Base-by-base conservation (phyloP, 2,113 vertebrate species). In the Parus major region DNA sequence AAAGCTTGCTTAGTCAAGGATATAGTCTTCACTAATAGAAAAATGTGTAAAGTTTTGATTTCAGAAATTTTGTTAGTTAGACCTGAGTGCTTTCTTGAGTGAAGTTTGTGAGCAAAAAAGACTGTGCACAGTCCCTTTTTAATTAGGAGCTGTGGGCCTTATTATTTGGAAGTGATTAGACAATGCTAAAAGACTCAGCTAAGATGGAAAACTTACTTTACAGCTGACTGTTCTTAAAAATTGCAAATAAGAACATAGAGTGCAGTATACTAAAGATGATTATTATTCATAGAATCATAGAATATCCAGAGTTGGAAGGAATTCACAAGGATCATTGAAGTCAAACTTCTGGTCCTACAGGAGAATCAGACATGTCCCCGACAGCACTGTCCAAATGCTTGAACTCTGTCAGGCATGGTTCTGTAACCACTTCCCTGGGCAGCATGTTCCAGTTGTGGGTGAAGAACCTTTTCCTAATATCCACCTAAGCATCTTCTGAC, bases 91-190 rank as follows among this genome's bases (percentile, higher is more conserved):
- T 92, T 91, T 85, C 46, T 36, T 69, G 50, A 79, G 31, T 82
- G 65, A 91, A 79, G 42, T 60, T 91, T 89, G 64, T 96, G 60
- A 79, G 63, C 49, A 42, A 25, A 78, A 50, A 56, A 57, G 42
- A 47, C 49, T 68, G 7, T 39, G 44, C 41, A 22, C 46, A 21
- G 49, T 64, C 50, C 39, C n/a, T 73, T 82, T 91, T 93, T 92
- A 95, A 91, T 84, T 96, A 73, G 92, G 81, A 90, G 75, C 91
- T 92, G 12, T 92, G 96, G 88, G 83, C 86, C 80, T 95, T 95
- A 55, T 96, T 95, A 83, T 65, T 79, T 88, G 50, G 47, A 90
- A 39, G 7, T 46, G 52, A 85, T 95, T 69, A 85, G 41, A 76
- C 36, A 65, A 5, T 46, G 42, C n/a, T 91, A 39, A 80, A 93